phyloP scores from a whole-genome alignment of 2,888 invertebrate genomes.

The Zootermopsis nevadensis region DNA sequence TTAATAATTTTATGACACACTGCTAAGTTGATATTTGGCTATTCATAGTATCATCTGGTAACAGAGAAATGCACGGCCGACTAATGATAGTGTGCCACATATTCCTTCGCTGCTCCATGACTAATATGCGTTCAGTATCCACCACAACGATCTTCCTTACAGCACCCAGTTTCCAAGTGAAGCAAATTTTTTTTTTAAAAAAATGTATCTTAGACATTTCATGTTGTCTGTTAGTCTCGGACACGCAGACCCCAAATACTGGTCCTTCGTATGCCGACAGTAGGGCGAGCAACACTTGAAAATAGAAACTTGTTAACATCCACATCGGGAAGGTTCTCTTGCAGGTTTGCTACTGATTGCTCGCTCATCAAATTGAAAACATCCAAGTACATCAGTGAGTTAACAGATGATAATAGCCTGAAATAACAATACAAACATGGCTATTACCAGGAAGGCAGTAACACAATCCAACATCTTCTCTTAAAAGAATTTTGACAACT shows the following conservation, averaged over 20 bases:
- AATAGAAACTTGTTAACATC: constrained; percentile 80
- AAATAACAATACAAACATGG: constrained; percentile 44
- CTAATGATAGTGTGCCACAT: background rate
- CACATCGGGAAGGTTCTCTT: constrained; percentile 69
- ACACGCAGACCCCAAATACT: constrained; percentile 91
- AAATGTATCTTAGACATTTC: no score
- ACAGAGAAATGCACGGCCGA: no score
- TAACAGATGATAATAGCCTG: constrained; percentile 71
- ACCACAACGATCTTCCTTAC: background rate
- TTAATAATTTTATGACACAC: no score
- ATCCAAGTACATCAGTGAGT: constrained; percentile 78
- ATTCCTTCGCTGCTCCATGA: background rate
- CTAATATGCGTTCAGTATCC: background rate
- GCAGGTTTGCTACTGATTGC: constrained; percentile 66
- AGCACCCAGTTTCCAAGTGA: no score
- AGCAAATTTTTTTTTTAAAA: no score
- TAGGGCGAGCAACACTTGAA: constrained; percentile 90
- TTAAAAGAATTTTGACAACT: no score
- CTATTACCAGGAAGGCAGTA: no score
- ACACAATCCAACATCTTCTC: no score
- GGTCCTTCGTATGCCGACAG: constrained; percentile 86
- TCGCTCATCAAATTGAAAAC: constrained; percentile 83
- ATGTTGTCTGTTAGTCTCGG: constrained; percentile 70
- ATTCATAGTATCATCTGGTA: no score
- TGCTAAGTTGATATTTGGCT: no score